Base-by-base conservation (phyloP, 2,888 invertebrate genomes). In the Pyrrhosoma nymphula region DNA sequence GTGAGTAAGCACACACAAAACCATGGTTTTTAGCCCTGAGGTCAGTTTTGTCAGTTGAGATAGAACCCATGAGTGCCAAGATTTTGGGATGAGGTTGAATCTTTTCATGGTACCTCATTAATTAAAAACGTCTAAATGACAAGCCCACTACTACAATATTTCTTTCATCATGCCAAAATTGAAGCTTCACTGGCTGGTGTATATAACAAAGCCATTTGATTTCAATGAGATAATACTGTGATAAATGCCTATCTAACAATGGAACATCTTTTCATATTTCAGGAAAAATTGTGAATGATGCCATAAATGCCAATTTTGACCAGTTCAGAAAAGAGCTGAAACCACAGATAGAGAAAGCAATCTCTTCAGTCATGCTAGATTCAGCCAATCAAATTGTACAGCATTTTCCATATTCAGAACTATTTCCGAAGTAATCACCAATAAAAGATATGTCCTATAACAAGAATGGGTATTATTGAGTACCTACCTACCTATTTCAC, bases 301-400 rank as follows among this genome's bases (percentile, higher is more conserved):
- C 97, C 0, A 97, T 98, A 91, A 98, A 98, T 96, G 97, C 97
- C 96, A 98, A 98, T 96, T 97, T 98, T 95, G 97, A 97, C 0
- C 97, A 98, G 82, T 97, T 98, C 96, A 96, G 98, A 18, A 97
- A 96, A 60, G 97, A 97, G 0, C 97, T 97, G 26, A 97, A 97
- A 96, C 98, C 98, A 0, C 97, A 97, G 95, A 96, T 98, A 1
- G 98, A 98, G 96, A 97, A 96, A 95, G 97, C 97, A 0, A 97
- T 97, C 0, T 96, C 97, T 0, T 97, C 97, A 8, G 96, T 97
- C 0, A 97, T 98, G 26, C 96, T 97, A 93, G 97, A 97, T 0
- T 97, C 97, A 14, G 97, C 97, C 10, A 98, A 98, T 96, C 97
- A 97, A 95, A 97, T 98, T 69, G 97, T 98, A 1, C 96, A 97